Conservation (phyloP, 2,113 vertebrate species). For the Sturnus vulgaris region DNA sequence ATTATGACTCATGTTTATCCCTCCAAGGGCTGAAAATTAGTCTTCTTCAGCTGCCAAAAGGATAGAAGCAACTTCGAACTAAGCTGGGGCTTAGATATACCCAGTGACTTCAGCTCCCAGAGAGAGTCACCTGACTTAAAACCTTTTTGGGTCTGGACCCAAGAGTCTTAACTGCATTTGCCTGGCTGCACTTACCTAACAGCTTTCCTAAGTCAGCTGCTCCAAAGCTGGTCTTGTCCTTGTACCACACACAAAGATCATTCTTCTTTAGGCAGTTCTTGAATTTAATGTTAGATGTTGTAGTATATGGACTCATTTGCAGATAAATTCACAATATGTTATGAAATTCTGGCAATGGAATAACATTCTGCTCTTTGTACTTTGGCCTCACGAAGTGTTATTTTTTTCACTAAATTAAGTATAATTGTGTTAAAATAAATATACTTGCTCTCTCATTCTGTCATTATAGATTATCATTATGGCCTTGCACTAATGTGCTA, state of each 20-base stretch:
- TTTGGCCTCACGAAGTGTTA: neutral
- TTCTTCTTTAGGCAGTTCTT: neutral
- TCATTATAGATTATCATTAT: neutral
- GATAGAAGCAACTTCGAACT: neutral
- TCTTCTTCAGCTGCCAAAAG: neutral
- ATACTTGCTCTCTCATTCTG: neutral
- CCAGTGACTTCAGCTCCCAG: neutral
- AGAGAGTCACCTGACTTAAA: neutral
- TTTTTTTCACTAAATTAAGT: neutral
- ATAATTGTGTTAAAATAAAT: neutral
- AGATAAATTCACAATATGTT: constrained; percentile 9
- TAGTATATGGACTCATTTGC: neutral
- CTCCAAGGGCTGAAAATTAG: neutral
- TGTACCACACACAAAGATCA: neutral
- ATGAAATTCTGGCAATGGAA: neutral
- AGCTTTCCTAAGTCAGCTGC: neutral
- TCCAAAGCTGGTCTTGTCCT: neutral
- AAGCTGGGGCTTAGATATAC: neutral
- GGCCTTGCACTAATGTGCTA: neutral
- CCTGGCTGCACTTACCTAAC: neutral
- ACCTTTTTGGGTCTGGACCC: neutral
- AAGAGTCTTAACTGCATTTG: neutral
- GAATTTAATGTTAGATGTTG: neutral
- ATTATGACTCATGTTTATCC: constrained; percentile 15
- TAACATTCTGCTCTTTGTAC: neutral